phyloP scores from a whole-genome alignment of 2,797 vertebrate species.

The Linurgus olivaceus region DNA sequence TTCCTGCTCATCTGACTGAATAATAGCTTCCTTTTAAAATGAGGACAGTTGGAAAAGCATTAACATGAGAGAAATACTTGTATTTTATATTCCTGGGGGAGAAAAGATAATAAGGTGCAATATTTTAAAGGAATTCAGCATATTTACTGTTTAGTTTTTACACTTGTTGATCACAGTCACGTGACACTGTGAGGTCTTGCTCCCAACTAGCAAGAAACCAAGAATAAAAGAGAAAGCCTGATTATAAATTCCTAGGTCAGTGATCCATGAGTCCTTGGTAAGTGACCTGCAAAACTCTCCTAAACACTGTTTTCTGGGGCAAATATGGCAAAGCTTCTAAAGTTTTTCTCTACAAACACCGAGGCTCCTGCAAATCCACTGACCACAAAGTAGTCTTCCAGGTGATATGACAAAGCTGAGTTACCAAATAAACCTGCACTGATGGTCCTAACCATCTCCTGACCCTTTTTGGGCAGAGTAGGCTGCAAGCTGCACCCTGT shows the following conservation, averaged over 20 bases:
- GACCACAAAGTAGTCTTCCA: not conserved
- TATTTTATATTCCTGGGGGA: not conserved
- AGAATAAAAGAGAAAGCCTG: not conserved
- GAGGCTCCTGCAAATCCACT: not conserved
- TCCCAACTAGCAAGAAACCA: not conserved
- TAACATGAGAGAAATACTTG: not conserved
- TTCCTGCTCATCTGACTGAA: not conserved
- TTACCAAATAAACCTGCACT: not conserved
- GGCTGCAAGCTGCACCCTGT: not conserved
- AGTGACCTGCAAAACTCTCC: not conserved
- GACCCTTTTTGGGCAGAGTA: not conserved
- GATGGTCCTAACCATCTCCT: not conserved
- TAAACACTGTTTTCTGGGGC: not conserved
- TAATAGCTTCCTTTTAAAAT: not conserved
- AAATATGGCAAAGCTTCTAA: not conserved
- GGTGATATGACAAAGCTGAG: accelerated
- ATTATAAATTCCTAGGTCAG: not conserved
- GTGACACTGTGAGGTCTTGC: not conserved
- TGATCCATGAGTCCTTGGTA: not conserved
- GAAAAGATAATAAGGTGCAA: not conserved
- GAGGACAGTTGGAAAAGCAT: not conserved
- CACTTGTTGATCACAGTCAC: not conserved
- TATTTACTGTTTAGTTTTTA: not conserved
- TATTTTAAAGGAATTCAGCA: not conserved
- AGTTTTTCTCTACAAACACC: not conserved